These are phyloP conservation scores for Pangasius krempfi DNA, from an alignment of 2,797 vertebrate genomes.

Conservation along the genomic window DNA sequence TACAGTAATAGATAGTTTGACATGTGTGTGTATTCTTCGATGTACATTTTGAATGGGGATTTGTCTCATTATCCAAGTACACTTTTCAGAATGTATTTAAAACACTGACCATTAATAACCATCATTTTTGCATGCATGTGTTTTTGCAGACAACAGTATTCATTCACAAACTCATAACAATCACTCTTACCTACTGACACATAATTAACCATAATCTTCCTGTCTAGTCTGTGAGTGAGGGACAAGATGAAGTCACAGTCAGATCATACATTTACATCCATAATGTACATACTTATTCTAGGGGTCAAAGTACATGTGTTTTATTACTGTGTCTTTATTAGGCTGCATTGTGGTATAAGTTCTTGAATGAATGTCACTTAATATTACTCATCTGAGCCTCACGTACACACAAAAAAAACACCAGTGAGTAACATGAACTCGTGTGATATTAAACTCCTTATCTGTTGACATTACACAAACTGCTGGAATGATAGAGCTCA, in stretches of 20 bases:
- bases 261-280: neutral
- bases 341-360: neutral
- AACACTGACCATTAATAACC: neutral
- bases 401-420: neutral
- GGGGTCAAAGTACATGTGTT: neutral
- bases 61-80: neutral
- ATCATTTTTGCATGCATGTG: neutral
- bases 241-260: neutral
- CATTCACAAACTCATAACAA: neutral
- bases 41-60: neutral
- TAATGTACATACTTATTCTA: neutral
- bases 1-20: neutral
- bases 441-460: conserved; percentile 42
- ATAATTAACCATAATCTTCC: neutral
- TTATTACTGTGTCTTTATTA: conserved; percentile 12
- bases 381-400: conserved; percentile 19
- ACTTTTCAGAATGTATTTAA: neutral
- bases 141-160: neutral
- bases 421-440: conserved; percentile 37
- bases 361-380: neutral
- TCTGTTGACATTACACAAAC: conserved; percentile 57
- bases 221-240: neutral
- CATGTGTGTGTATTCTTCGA: neutral
- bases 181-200: neutral
- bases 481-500: conserved; percentile 71